Percentiles rank a stretch among this genome's conserved stretches.
phyloP scores from a whole-genome alignment of 2,888 invertebrate species.

The Melanotus villosus region DNA sequence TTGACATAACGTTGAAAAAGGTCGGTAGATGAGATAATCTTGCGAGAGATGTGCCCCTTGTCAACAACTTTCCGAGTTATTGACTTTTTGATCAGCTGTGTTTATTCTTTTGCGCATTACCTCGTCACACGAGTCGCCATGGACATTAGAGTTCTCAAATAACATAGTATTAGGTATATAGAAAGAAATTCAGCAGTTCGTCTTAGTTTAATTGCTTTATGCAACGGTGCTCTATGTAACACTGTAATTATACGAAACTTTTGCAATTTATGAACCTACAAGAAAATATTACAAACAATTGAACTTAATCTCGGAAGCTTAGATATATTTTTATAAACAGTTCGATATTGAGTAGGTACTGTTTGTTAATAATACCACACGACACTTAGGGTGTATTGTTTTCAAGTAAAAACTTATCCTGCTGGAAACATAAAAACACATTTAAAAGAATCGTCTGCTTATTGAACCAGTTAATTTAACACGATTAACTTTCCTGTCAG shows the following conservation, averaged over 20 bases:
- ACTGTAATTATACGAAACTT: too few species aligned
- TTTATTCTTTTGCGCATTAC: conserved; percentile 60
- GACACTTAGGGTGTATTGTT: too few species aligned
- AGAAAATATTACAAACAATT: too few species aligned
- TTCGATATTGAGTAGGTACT: too few species aligned
- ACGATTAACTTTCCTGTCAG: conserved; percentile 62
- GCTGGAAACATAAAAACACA: conserved; percentile 26
- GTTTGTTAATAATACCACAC: too few species aligned
- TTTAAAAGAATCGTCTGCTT: conserved; percentile 35
- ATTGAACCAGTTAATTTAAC: conserved; percentile 63
- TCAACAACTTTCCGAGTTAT: conserved; percentile 61
- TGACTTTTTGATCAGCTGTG: conserved; percentile 65
- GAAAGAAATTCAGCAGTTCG: background rate
- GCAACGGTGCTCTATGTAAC: too few species aligned
- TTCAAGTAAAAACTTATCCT: background rate
- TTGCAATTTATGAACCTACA: too few species aligned
- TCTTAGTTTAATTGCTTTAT: background rate
- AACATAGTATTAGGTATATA: conserved; percentile 1
- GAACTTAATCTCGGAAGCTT: too few species aligned
- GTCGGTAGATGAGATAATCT: conserved; percentile 53
- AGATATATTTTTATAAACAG: too few species aligned
- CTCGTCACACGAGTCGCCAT: conserved; percentile 57
- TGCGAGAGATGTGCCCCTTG: conserved; percentile 56
- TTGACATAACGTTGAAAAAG: conserved; percentile 43
- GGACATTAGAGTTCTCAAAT: conserved; percentile 36